Percentiles rank a stretch among this genome's conserved stretches.
Evolutionary conservation across 2,888 invertebrate genomes (phyloP).

Genomic region (Serripes groenlandicus): DNA sequence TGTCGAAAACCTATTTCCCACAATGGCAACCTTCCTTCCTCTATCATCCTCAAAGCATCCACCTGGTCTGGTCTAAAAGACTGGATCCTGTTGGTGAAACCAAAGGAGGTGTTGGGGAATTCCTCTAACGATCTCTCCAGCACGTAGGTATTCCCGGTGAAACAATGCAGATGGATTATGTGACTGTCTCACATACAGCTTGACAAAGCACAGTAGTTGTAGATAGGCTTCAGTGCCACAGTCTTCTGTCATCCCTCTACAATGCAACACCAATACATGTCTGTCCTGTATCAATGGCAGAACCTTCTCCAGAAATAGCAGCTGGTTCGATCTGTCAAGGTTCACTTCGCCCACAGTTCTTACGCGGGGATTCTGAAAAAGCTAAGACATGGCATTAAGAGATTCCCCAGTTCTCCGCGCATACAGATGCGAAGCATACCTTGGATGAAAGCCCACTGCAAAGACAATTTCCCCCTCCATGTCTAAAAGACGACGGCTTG

Average conservation of each 20-base stretch:
- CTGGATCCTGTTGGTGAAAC: slow-evolving; percentile 20
- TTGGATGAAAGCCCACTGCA: slow-evolving; percentile 29
- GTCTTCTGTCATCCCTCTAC: too few species aligned
- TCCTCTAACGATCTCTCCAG: slow-evolving; percentile 19
- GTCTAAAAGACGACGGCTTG: too few species aligned
- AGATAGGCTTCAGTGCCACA: slow-evolving; percentile 42
- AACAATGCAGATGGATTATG: too few species aligned
- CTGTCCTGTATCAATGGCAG: slow-evolving; percentile 15
- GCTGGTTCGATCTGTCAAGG: slow-evolving; percentile 23
- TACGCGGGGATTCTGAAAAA: slow-evolving; percentile 6
- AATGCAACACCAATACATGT: slow-evolving; percentile 44
- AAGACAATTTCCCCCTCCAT: too few species aligned
- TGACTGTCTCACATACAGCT: too few species aligned
- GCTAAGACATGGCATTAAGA: background rate
- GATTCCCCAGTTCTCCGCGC: background rate
- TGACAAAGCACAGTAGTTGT: slow-evolving; percentile 30
- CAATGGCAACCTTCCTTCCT: background rate
- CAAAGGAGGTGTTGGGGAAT: too few species aligned
- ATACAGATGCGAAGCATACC: background rate
- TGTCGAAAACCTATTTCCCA: background rate
- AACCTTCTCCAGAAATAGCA: slow-evolving; percentile 16
- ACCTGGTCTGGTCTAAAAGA: slow-evolving; percentile 14
- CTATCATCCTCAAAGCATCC: background rate
- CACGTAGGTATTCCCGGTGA: background rate
- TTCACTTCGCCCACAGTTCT: slow-evolving; percentile 30